Evolutionary conservation across 2,113 vertebrate genomes (phyloP).

Genomic region (Peromyscus leucopus): DNA sequence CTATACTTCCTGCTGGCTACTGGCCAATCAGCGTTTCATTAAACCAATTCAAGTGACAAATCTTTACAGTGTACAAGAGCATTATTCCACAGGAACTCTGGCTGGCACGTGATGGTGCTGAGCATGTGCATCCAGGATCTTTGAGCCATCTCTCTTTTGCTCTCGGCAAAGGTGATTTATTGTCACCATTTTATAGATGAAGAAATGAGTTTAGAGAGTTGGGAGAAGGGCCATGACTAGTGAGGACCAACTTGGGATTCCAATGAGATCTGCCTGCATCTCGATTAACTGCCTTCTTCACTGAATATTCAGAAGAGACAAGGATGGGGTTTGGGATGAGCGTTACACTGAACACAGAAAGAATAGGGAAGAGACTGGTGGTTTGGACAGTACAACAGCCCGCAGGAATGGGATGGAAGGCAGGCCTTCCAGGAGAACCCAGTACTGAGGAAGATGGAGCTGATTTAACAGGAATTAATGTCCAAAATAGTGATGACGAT

Average conservation of each 20-base stretch:
- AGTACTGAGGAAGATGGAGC: background rate
- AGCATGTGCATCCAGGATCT: background rate
- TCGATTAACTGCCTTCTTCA: background rate
- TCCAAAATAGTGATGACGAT: background rate
- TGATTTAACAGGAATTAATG: background rate
- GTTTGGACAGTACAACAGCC: background rate
- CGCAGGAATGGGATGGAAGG: background rate
- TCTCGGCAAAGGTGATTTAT: background rate
- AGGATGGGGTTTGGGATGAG: background rate
- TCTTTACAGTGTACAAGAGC: too few relatives aligned
- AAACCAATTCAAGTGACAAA: too few relatives aligned
- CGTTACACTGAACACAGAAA: background rate
- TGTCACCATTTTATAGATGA: constrained; percentile 1
- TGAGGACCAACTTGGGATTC: background rate
- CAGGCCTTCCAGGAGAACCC: background rate
- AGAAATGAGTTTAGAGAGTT: background rate
- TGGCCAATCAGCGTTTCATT: too few relatives aligned
- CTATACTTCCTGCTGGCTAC: too few relatives aligned
- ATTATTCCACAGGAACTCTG: too few relatives aligned
- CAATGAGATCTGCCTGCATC: background rate
- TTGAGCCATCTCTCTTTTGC: background rate
- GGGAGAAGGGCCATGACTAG: background rate
- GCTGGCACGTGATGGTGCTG: background rate
- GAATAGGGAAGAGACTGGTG: background rate
- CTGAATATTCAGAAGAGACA: background rate